Evolutionary conservation across 2,888 invertebrate species (phyloP), one percentile per base, ranked within the genome.

Genomic region (Tipula confusa): DNA sequence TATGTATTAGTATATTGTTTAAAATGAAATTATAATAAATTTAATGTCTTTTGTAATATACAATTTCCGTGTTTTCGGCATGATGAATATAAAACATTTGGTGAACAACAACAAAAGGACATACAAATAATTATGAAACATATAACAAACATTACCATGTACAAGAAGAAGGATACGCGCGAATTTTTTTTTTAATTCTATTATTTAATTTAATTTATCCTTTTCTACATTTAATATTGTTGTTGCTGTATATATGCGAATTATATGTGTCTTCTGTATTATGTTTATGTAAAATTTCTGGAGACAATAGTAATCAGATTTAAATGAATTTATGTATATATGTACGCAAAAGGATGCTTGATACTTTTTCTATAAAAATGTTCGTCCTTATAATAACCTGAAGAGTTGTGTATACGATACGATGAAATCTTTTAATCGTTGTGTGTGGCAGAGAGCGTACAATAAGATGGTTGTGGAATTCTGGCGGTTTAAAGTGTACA

Each of bases 11-110:
- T 38, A 13, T 38, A 38, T 38, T 64, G 24, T 64, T 64, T 24
- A 64, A 64, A 64, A 64, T 64, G 64, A 64, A 64, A 64, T 64
- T 64, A 64, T 64, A 64, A 64, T 64, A 64, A 64, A 64, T 64
- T 64, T 64, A 64, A 64, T 64, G 64, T 64, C 64, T 64, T 64
- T 64, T 64, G 64, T 64, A 64, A 64, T 64, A 64, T 24, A 64
- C 64, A 64, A 64, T 64, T 64, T 64, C 64, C 64, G 64, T 64
- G 64, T 64, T 64, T 64, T 64, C 64, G 64, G 64, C 24, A 64
- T 24, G 64, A 64, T 64, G 64, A 64, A 64, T 64, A 64, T 24
- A 64, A 43, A 64, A 64, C 64, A 64, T 64, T 64, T 64, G 7
- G 18, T 24, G n/a, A n/a, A 24, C 64, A 64, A 18, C 64, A 64